phyloP scores from a whole-genome alignment of 2,113 vertebrate species.

The Tenebrosternarchus preto region DNA sequence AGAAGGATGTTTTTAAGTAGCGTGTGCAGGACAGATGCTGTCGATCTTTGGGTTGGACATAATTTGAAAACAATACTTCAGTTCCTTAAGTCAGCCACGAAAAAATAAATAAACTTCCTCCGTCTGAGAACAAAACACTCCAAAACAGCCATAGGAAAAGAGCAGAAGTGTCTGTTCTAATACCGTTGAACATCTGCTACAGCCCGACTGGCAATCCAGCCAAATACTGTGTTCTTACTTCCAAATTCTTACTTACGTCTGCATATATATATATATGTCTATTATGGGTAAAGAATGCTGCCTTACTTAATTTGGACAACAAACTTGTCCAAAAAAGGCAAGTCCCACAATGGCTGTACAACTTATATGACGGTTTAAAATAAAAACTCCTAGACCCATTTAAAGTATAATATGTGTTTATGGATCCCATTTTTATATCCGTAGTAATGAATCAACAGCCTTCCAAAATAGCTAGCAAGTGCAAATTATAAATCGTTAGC shows the following conservation, averaged over 20 bases:
- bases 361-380: background rate
- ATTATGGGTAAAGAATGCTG: background rate
- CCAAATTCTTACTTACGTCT: background rate
- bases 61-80: too few species aligned
- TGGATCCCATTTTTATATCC: background rate
- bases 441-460: background rate
- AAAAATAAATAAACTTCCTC: too few species aligned
- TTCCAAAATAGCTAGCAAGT: background rate
- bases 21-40: too few species aligned
- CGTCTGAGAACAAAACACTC: too few species aligned
- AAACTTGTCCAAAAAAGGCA: background rate
- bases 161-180: too few species aligned
- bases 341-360: background rate
- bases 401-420: too few species aligned
- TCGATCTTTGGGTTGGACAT: too few species aligned
- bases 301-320: slow-evolving; percentile 5
- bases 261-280: background rate
- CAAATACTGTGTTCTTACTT: background rate
- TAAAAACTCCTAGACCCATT: background rate
- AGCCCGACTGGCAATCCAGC: background rate
- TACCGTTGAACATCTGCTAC: background rate
- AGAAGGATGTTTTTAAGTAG: too few species aligned
- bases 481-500: background rate
- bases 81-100: too few species aligned
- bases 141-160: too few species aligned